A percentile compares a stretch with the other conserved stretches of the same genome.
phyloP scores from a whole-genome alignment of 2,113 vertebrate species.

The Sphaerodactylus townsendi region DNA sequence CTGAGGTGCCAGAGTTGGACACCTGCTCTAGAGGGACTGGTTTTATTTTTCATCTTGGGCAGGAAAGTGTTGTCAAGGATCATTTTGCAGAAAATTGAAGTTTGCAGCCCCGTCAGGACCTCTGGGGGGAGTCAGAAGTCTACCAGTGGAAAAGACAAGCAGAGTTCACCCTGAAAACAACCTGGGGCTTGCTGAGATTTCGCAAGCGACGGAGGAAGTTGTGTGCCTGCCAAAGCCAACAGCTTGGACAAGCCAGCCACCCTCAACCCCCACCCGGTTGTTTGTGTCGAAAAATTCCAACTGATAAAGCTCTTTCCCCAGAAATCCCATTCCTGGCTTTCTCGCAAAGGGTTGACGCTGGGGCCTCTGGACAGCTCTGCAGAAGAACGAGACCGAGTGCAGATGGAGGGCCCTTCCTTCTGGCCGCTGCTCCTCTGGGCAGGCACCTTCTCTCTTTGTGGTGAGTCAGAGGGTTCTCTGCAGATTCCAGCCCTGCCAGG shows the following conservation, averaged over 20 bases:
- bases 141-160: not conserved
- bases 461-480: constrained; percentile 38
- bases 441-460: not conserved
- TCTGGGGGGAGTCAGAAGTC: not conserved
- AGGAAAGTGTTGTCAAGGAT: not conserved
- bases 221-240: constrained; percentile 28
- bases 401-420: not conserved
- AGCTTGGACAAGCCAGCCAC: constrained; percentile 20
- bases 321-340: no score
- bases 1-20: no score
- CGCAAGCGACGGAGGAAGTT: not conserved
- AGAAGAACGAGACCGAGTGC: not conserved
- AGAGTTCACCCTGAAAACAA: no score
- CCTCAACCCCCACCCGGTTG: constrained; percentile 1
- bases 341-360: no score
- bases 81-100: not conserved
- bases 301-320: not conserved
- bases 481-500: no score
- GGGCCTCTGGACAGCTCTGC: no score
- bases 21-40: no score
- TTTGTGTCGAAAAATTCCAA: constrained; percentile 32
- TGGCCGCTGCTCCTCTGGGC: constrained; percentile 19
- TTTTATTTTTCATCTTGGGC: no score
- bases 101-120: not conserved
- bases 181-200: not conserved